These are phyloP conservation scores for Lateolabrax maculatus DNA, from an alignment of 2,797 vertebrate species.

Conservation along the genomic window DNA sequence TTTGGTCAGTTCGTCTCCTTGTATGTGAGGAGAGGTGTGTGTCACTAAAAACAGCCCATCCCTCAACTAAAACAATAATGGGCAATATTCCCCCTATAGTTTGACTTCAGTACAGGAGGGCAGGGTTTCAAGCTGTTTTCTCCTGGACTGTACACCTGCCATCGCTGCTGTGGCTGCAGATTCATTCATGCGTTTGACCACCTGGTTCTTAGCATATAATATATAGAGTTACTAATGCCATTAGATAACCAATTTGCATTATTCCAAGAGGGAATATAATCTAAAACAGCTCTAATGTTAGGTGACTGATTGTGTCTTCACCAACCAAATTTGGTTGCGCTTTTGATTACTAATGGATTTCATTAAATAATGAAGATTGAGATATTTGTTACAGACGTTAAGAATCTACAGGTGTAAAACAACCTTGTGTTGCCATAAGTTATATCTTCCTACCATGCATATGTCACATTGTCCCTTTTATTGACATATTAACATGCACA, in stretches of 20 bases:
- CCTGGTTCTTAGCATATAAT: not conserved
- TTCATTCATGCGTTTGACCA: not conserved
- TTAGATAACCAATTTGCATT: not conserved
- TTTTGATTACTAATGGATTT: no score
- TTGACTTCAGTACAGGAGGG: not conserved
- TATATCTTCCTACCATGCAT: not conserved
- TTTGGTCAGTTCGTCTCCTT: conserved; percentile 35
- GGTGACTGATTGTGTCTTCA: no score
- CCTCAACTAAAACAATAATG: conserved; percentile 14
- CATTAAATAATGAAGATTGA: not conserved
- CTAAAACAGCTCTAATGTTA: not conserved
- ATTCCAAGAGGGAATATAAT: not conserved
- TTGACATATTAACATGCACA: not conserved
- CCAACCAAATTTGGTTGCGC: no score
- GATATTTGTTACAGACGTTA: not conserved
- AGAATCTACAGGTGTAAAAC: not conserved
- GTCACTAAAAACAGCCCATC: not conserved
- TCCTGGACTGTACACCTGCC: not conserved
- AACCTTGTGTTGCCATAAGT: not conserved
- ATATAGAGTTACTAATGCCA: not conserved
- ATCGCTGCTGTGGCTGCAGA: not conserved
- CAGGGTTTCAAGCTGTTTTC: conserved; percentile 3
- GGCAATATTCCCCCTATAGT: not conserved
- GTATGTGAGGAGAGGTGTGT: conserved; percentile 24
- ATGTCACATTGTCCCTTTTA: conserved; percentile 3